Evolutionary conservation across 92 coral and sea anemone species (phyloP), one percentile per base, ranked within the genome.

Genomic region (Ricordea florida): DNA sequence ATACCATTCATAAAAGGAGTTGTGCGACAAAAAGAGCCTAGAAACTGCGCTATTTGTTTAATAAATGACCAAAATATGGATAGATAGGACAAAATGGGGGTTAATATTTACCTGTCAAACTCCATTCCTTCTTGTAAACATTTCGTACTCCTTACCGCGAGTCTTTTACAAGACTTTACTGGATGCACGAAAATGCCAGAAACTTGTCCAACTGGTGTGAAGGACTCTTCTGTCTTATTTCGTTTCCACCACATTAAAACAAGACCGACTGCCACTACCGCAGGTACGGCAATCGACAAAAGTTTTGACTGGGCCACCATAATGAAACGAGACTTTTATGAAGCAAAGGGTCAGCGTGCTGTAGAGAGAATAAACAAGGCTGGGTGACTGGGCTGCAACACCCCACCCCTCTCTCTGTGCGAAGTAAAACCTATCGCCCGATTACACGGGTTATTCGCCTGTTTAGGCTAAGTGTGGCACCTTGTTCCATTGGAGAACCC

Each of bases 161-260:
- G 67, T 43, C 77, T 87, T 40, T 60, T 74, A 81, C 90, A 84
- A 4, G 93, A 79, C 59, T 89, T 89, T 25, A 84, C 76, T 0
- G 93, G 93, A 22, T 71, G 78, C 51, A 88, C 29, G 28, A 51
- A 34, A 70, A 83, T 62, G 1, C 69, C 75, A 15, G 72, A 63
- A 9, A 88, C 93, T 11, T 64, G 63, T 16, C 83, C 93, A 41
- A 83, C 77, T 24, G 74, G 69, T 13, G 27, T 60, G 47, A 57
- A 66, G 16, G 48, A 44, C 60, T 42, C 57, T 14, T 22, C 32
- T 23, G 52, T 59, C 49, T 70, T 66, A 8, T 27, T 35, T 25
- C 66, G 45, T 25, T 46, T 51, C 83, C 78, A 83, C 83, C 83
- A 66, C 14, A 82, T 28, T 15, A 61, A 45, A 17, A 24, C 82